Evolutionary conservation across 30 jellyfish, hydroid and myxozoan genomes (phyloP), one percentile per base, ranked within the genome.

Genomic region (Rhopilema esculentum): DNA sequence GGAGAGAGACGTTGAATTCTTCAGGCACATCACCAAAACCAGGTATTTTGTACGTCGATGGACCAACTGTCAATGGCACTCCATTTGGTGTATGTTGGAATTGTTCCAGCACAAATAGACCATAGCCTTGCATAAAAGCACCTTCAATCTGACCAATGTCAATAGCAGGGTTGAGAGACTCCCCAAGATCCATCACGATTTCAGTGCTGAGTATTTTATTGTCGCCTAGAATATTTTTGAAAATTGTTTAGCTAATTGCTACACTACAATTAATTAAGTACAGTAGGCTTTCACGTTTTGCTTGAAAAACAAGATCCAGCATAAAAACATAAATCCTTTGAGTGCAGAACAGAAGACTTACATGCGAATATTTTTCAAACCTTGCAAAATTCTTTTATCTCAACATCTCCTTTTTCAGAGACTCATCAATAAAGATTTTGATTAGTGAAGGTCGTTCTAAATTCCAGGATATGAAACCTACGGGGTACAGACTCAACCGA

Each of bases 71-170:
- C 49, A 80, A 25, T 52, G 67, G 27, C 4, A 20, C 53, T 49
- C 90, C 90, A 51, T 66, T 24, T 15, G 90, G 90, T 20, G 72
- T 27, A 71, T 82, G 91, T 1, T 66, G 69, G 27, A 82, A 20
- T 49, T 82, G 91, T 19, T 82, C 91, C 91, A 82, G 8, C 1
- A 69, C 77, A 48, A 32, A 82, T 33, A 82, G 1, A 21, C 91
- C 91, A 69, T 82, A 82, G 22, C 91, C 91, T 49, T 82, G 91
- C 91, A 69, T 82, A 32, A 82, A 82, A 16, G 85, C 91, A 22
- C 91, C 91, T 69, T 82, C 91, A 18, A 82, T 72, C 49, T 82
- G 91, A 4, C 91, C 91, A 80, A 80, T 80, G 69, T 80, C 90
- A 33, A 80, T 80, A 0, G 90, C 90, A 21, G 90, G 90, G 63